A percentile compares a stretch with the other conserved stretches of the same genome.
phyloP scores from a whole-genome alignment of 2,113 vertebrate species.

The Sturnus vulgaris region DNA sequence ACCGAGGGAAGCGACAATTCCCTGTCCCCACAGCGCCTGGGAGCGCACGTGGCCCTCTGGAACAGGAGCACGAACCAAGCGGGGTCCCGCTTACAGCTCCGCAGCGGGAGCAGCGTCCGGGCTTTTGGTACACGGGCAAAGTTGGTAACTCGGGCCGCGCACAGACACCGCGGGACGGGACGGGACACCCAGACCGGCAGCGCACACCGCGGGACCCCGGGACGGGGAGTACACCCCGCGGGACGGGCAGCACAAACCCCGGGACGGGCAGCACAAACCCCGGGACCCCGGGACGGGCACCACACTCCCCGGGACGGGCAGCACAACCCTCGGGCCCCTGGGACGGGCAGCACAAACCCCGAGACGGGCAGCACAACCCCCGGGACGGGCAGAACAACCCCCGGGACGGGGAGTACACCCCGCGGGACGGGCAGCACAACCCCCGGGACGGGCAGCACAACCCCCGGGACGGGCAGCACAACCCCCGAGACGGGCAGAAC shows the following conservation, averaged over 20 bases:
- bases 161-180: not conserved
- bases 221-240: not conserved
- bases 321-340: no score
- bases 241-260: not conserved
- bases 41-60: fast-evolving
- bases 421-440: no score
- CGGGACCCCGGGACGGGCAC: no score
- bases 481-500: no score
- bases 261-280: not conserved
- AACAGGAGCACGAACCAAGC: fast-evolving
- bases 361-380: no score
- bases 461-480: no score
- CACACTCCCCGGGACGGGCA: not conserved
- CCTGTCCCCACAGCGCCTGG: not conserved
- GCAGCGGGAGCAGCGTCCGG: fast-evolving
- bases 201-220: not conserved
- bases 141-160: not conserved
- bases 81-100: not conserved
- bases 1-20: no score
- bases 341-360: no score
- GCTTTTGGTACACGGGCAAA: fast-evolving
- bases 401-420: no score
- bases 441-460: no score
- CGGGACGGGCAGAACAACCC: no score
- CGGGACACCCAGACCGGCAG: not conserved